These are phyloP conservation scores for Exephanes ischioxanthus DNA, from an alignment of 2,888 invertebrate genomes.

Conservation along the genomic window DNA sequence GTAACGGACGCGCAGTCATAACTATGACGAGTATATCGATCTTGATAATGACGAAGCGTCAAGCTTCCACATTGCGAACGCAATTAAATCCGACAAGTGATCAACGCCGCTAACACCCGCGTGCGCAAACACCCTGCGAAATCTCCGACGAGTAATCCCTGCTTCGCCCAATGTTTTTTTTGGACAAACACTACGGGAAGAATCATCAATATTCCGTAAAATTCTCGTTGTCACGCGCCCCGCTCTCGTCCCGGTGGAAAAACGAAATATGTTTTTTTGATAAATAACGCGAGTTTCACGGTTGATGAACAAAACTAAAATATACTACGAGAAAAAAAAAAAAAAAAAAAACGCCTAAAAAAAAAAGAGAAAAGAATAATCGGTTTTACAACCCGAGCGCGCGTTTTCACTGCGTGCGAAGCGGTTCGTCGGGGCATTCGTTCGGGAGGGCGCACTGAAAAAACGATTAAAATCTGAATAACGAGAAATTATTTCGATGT, in stretches of 20 bases:
- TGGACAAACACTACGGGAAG: background rate
- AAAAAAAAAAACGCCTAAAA: background rate
- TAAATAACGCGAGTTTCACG: constrained; percentile 24
- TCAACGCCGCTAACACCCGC: background rate
- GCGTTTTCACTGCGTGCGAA: no score
- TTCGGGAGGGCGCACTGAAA: constrained; percentile 21
- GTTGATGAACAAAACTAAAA: constrained; percentile 25
- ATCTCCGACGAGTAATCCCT: background rate
- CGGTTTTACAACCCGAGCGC: no score
- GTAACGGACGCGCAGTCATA: background rate
- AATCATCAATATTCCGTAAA: constrained; percentile 39
- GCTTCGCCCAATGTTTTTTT: background rate
- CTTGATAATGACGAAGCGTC: constrained; percentile 45
- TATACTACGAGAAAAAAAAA: background rate
- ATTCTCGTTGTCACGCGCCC: constrained; percentile 17
- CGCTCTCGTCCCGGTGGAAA: background rate
- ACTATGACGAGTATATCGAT: constrained; percentile 25
- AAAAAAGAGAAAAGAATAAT: constrained; percentile 19
- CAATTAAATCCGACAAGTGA: constrained; percentile 34
- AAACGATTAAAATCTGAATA: constrained; percentile 64
- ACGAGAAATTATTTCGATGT: constrained; percentile 65
- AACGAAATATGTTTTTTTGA: constrained; percentile 48
- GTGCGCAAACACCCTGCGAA: background rate
- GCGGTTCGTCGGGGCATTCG: background rate
- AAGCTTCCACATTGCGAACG: background rate